Evolutionary conservation across 2,888 invertebrate genomes (phyloP).

Genomic region (Sclerodermus sp.): DNA sequence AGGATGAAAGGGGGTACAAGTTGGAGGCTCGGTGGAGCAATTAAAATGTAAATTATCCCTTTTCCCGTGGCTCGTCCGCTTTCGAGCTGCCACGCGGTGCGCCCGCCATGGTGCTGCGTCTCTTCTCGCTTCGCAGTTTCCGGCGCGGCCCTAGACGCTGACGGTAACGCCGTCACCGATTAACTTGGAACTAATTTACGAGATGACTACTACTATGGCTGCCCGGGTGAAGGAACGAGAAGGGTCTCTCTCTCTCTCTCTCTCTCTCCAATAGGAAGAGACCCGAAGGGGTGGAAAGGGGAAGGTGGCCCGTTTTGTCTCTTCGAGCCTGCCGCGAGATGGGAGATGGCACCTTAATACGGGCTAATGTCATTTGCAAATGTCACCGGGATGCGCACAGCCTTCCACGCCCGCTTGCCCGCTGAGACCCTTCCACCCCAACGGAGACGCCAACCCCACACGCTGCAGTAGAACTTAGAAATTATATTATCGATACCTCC

Average conservation of each 20-base stretch:
- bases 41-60: constrained; percentile 53
- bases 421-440: too few species aligned
- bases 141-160: too few species aligned
- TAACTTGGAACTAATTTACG: constrained; percentile 49
- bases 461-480: too few species aligned
- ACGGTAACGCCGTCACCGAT: constrained; percentile 45
- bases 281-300: constrained; percentile 9
- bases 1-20: constrained; percentile 21
- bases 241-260: too few species aligned
- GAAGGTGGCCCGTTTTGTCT: constrained; percentile 21
- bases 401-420: too few species aligned
- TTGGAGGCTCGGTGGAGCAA: too few species aligned
- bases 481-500: too few species aligned
- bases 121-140: too few species aligned
- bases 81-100: neutral
- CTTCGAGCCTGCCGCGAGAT: constrained; percentile 8
- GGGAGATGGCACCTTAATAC: constrained; percentile 26
- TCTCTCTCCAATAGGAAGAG: too few species aligned
- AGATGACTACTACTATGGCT: constrained; percentile 22
- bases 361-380: constrained; percentile 32
- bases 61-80: constrained; percentile 29
- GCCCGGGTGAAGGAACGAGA: constrained; percentile 5
- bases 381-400: constrained; percentile 26
- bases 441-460: too few species aligned
- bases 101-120: too few species aligned